phyloP scores from a whole-genome alignment of 2,797 vertebrate species.

The Malacoctenus gilli region DNA sequence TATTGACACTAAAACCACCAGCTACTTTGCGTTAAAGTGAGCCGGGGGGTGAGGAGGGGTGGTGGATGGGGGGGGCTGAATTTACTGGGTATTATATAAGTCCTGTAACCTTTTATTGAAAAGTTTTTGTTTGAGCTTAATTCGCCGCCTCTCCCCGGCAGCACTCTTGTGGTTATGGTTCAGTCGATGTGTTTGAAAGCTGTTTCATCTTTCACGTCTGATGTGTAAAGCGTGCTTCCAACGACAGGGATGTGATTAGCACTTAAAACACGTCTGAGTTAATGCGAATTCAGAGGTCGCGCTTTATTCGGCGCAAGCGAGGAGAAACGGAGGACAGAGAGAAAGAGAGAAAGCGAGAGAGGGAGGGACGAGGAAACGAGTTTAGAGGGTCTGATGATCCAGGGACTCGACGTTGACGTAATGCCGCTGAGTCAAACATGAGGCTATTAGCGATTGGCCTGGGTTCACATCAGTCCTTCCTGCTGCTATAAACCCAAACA shows the following conservation, averaged over 20 bases:
- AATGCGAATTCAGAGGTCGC: slow-evolving; percentile 46
- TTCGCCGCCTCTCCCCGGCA: slow-evolving; percentile 27
- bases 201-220: slow-evolving; percentile 17
- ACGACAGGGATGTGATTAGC: slow-evolving; percentile 33
- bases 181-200: slow-evolving; percentile 8
- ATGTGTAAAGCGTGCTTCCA: slow-evolving; percentile 26
- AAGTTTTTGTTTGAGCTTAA: slow-evolving; percentile 22
- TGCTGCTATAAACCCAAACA: slow-evolving; percentile 16
- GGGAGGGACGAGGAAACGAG: slow-evolving; percentile 28
- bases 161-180: slow-evolving; percentile 11
- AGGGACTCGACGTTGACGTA: slow-evolving; percentile 43
- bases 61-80: too few species aligned
- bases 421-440: slow-evolving; percentile 57
- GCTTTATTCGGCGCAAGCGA: slow-evolving; percentile 17
- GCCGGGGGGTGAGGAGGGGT: slow-evolving; percentile 14
- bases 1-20: slow-evolving; percentile 30
- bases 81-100: slow-evolving; percentile 23
- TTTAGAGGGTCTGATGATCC: slow-evolving; percentile 44
- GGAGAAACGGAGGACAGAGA: slow-evolving; percentile 28
- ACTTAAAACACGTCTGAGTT: slow-evolving; percentile 38
- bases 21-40: not conserved
- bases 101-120: slow-evolving; percentile 27
- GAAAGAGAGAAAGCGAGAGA: slow-evolving; percentile 13
- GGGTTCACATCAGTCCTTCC: slow-evolving; percentile 27
- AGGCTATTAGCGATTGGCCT: slow-evolving; percentile 54